These are phyloP conservation scores for Apotomis capreana DNA, from an alignment of 2,888 invertebrate species.

Conservation along the genomic window DNA sequence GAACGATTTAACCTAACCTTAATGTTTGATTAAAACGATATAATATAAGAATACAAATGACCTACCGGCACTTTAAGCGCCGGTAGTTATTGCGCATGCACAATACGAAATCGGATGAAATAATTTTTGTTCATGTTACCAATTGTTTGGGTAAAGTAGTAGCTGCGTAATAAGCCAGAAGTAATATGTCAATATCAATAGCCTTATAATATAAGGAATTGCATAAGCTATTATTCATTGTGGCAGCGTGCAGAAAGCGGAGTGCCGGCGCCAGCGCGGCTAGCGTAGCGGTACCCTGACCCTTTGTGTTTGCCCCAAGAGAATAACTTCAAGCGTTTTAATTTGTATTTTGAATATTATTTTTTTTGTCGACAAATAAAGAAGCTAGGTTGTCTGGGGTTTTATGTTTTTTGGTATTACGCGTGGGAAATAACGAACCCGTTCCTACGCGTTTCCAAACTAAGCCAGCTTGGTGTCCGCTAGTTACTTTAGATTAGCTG, in stretches of 20 bases:
- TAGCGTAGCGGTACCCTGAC: conserved; percentile 75
- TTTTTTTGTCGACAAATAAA: too few relatives aligned
- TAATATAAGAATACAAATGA: neutral
- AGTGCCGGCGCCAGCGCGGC: conserved; percentile 65
- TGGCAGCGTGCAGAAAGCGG: conserved; percentile 39
- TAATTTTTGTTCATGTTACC: neutral
- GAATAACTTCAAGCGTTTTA: conserved; percentile 20
- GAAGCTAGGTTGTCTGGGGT: too few relatives aligned
- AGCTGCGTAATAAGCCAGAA: conserved; percentile 12
- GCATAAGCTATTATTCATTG: conserved; percentile 52
- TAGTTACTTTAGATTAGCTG: too few relatives aligned
- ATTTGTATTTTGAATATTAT: neutral
- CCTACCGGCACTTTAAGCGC: neutral
- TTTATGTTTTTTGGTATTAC: too few relatives aligned
- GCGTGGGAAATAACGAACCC: too few relatives aligned
- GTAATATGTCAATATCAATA: conserved; percentile 23
- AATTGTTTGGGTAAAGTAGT: neutral
- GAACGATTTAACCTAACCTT: too few relatives aligned
- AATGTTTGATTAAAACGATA: neutral
- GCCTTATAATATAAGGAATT: conserved; percentile 34
- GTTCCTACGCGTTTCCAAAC: too few relatives aligned
- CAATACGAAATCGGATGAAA: neutral
- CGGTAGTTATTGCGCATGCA: neutral
- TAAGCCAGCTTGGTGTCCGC: too few relatives aligned
- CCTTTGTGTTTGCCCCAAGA: conserved; percentile 53